Evolutionary conservation across 2,113 vertebrate genomes (phyloP).

Genomic region (Blennius ocellaris): DNA sequence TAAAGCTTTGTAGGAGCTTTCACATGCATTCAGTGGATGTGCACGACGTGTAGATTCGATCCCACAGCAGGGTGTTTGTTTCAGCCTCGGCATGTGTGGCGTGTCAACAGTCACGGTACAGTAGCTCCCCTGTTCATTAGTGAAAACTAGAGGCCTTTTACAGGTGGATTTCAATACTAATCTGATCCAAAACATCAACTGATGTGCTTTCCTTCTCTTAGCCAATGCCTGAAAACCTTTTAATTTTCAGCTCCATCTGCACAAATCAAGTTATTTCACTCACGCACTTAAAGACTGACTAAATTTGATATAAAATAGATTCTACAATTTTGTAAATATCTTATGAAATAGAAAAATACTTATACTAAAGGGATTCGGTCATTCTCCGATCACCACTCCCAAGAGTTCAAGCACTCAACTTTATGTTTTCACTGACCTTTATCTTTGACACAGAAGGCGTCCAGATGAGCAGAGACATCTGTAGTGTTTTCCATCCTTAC

Average conservation of each 20-base stretch:
- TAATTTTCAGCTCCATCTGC: slow-evolving; percentile 8
- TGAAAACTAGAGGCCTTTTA: slow-evolving; percentile 16
- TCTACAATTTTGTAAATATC: slow-evolving; percentile 37
- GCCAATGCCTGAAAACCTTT: slow-evolving; percentile 12
- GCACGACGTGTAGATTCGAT: slow-evolving; percentile 1
- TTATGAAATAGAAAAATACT: neutral
- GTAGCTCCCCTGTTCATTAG: slow-evolving; percentile 32
- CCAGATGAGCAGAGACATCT: slow-evolving; percentile 76
- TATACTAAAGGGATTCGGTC: slow-evolving; percentile 8
- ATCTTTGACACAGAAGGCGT: slow-evolving; percentile 91
- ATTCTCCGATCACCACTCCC: neutral
- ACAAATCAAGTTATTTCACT: slow-evolving; percentile 5
- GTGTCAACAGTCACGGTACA: slow-evolving; percentile 33
- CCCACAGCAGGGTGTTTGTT: slow-evolving; percentile 16
- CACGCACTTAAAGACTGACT: neutral
- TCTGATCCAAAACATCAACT: slow-evolving; percentile 35
- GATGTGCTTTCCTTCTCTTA: neutral
- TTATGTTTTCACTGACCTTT: slow-evolving; percentile 84
- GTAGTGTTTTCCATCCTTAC: slow-evolving; percentile 87
- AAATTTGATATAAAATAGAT: neutral
- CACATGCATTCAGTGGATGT: neutral
- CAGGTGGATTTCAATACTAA: slow-evolving; percentile 27
- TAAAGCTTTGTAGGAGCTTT: slow-evolving; percentile 1
- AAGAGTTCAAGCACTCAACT: neutral
- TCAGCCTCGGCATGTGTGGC: slow-evolving; percentile 5